Percentiles rank a stretch among this genome's conserved stretches.
phyloP scores from a whole-genome alignment of 1,140 invertebrate species.

The Zaprionus nigranus region DNA sequence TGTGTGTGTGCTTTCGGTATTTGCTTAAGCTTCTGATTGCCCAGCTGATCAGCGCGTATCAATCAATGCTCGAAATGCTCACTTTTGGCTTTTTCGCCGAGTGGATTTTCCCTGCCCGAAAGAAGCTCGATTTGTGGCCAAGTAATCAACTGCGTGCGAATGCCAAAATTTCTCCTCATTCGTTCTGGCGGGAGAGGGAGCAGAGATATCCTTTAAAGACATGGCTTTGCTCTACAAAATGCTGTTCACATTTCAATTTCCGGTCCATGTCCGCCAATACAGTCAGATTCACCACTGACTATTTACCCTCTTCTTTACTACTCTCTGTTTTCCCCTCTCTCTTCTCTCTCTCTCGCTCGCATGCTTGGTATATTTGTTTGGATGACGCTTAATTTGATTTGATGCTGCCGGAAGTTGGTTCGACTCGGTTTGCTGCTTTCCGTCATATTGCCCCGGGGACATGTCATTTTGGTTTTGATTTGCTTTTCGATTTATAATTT shows the following conservation, averaged over 20 bases:
- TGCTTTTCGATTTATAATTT: slow-evolving; percentile 40
- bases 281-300: slow-evolving; percentile 16
- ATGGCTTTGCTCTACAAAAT: slow-evolving; percentile 37
- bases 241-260: slow-evolving; percentile 79
- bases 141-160: slow-evolving; percentile 21
- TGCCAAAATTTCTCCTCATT: slow-evolving; percentile 49
- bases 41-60: slow-evolving; percentile 55
- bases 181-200: neutral
- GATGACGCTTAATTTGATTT: slow-evolving; percentile 64
- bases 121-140: slow-evolving; percentile 2
- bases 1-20: slow-evolving; percentile 2
- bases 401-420: slow-evolving; percentile 70
- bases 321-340: too few relatives aligned
- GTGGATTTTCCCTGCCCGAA: slow-evolving; percentile 31
- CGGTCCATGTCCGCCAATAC: slow-evolving; percentile 50
- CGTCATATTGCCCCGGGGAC: slow-evolving; percentile 28
- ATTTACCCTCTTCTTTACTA: neutral
- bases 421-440: slow-evolving; percentile 17
- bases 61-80: slow-evolving; percentile 62
- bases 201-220: slow-evolving; percentile 48
- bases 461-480: slow-evolving; percentile 49
- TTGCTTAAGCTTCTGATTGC: slow-evolving; percentile 65
- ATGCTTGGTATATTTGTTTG: slow-evolving; percentile 24
- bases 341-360: neutral
- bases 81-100: slow-evolving; percentile 13